Conservation (phyloP, 2,888 invertebrate species). For the Pristionchus entomophagus region DNA sequence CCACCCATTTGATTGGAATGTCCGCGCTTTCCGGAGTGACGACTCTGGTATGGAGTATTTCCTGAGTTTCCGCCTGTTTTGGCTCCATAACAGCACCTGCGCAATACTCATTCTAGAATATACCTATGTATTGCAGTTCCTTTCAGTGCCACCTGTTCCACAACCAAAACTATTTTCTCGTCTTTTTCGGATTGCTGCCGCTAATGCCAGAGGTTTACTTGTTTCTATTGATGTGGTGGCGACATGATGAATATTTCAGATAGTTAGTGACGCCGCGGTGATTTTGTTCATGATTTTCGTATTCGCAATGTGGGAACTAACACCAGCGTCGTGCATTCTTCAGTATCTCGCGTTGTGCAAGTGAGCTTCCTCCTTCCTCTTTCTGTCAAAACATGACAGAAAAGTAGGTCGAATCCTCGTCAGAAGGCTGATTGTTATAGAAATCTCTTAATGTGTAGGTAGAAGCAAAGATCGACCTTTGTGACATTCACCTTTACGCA, state of each 20-base stretch:
- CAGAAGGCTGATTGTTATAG: no score
- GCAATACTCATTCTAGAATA: no score
- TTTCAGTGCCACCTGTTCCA: not conserved
- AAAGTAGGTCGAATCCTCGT: no score
- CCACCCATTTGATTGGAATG: not conserved
- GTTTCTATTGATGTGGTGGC: not conserved
- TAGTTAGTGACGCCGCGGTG: not conserved
- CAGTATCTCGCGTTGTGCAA: constrained; percentile 11
- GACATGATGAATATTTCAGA: not conserved
- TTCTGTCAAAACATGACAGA: not conserved
- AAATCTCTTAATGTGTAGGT: no score
- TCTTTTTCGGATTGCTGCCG: not conserved
- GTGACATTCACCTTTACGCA: no score
- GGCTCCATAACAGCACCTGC: no score
- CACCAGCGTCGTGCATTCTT: not conserved
- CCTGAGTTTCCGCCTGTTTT: no score
- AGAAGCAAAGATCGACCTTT: no score
- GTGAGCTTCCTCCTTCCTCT: not conserved
- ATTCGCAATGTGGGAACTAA: not conserved
- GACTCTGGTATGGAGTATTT: not conserved
- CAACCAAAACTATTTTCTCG: not conserved
- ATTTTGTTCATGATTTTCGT: not conserved
- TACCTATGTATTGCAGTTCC: no score
- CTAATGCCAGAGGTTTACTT: not conserved
- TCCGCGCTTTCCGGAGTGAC: not conserved